A percentile compares a stretch with the other conserved stretches of the same genome.
phyloP scores from a whole-genome alignment of 1,140 invertebrate species.

The Lepidotrigona ventralis region DNA sequence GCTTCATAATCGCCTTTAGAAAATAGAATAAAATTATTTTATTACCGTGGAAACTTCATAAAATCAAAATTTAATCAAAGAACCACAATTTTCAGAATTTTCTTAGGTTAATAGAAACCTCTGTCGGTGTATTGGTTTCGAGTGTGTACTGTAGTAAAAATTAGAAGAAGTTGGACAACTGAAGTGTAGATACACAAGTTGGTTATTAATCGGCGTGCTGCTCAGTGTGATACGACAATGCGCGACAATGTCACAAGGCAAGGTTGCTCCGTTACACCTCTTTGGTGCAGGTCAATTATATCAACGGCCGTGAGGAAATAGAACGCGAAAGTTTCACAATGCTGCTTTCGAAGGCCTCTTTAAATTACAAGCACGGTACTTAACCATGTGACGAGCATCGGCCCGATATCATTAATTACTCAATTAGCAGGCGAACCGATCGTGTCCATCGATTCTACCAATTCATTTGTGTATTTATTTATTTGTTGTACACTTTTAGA shows the following conservation, averaged over 20 bases:
- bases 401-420: constrained; percentile 38
- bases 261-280: constrained; percentile 42
- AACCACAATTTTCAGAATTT: too few species aligned
- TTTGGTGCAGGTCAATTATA: constrained; percentile 58
- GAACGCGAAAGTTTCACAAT: constrained; percentile 62
- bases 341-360: constrained; percentile 56
- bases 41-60: too few species aligned
- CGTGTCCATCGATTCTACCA: not conserved
- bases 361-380: constrained; percentile 49
- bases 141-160: not conserved
- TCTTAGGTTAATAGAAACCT: too few species aligned
- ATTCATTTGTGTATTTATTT: not conserved
- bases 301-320: constrained; percentile 62
- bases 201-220: constrained; percentile 27
- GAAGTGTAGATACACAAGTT: not conserved
- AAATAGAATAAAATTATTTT: not conserved
- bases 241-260: constrained; percentile 48
- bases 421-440: constrained; percentile 18
- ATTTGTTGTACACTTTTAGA: too few species aligned
- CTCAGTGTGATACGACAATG: not conserved
- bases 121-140: not conserved
- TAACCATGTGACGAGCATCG: constrained; percentile 27
- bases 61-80: too few species aligned
- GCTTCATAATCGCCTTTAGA: too few species aligned
- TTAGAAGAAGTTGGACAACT: not conserved